These are phyloP conservation scores for Hipposideros armiger DNA, from an alignment of 2,113 vertebrate species.

Conservation along the genomic window DNA sequence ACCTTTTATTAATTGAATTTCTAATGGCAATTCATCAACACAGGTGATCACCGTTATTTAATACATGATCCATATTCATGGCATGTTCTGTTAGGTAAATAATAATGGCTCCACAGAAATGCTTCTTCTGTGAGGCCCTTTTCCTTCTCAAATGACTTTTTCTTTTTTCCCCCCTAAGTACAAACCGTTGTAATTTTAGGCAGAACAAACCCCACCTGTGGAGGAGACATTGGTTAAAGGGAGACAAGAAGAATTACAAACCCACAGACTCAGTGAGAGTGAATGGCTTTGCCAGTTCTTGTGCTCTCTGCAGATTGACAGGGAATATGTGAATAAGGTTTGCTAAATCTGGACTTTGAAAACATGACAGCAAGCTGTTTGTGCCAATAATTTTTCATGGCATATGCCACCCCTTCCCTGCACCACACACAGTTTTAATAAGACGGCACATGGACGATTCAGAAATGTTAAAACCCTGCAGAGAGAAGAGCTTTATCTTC, in stretches of 20 bases:
- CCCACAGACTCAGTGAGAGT: background rate
- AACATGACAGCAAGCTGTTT: conserved; percentile 76
- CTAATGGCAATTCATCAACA: conserved; percentile 68
- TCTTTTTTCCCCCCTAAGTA: background rate
- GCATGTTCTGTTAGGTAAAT: conserved; percentile 49
- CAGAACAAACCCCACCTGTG: conserved; percentile 58
- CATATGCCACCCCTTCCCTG: conserved; percentile 72
- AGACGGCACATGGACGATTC: conserved; percentile 72
- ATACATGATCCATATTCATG: conserved; percentile 54
- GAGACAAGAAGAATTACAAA: conserved; percentile 56
- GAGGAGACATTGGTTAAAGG: conserved; percentile 16
- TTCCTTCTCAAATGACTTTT: background rate
- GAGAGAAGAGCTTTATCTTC: conserved; percentile 86
- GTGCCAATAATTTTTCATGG: conserved; percentile 80
- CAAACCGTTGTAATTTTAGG: conserved; percentile 34
- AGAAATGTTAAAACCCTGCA: conserved; percentile 83
- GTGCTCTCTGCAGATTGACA: conserved; percentile 72
- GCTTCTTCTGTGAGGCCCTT: background rate
- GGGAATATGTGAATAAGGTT: conserved; percentile 70
- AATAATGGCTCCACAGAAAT: background rate
- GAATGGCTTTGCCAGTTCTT: conserved; percentile 61
- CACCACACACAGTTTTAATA: conserved; percentile 80
- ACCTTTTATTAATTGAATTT: conserved; percentile 77
- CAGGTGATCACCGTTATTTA: conserved; percentile 45
- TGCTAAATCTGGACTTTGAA: conserved; percentile 78